Evolutionary conservation across 1,140 invertebrate species (phyloP), one percentile per base, ranked within the genome.

Genomic region (Bradysia coprophila): DNA sequence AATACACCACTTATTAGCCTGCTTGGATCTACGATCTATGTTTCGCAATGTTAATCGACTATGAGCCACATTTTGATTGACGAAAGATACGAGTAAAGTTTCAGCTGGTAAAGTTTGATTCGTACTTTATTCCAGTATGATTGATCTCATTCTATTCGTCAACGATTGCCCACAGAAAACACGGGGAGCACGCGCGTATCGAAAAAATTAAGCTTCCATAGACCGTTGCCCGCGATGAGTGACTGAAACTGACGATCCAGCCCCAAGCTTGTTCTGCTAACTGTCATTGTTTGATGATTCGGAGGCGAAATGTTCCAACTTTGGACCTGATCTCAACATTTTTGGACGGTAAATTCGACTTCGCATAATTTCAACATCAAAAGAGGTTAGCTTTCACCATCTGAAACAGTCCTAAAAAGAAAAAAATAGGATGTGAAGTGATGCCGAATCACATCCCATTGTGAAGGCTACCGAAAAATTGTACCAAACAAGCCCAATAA

Each of bases 11-110:
- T 57, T 93, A 1, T 86, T 82, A 40, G 81, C 81, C 0, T 87
- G 92, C 58, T 61, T 92, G 6, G 88, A 92, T 59, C 57, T 94
- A 0, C 85, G 79, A n/a, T 78, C 92, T 49, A 86, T 89, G 51
- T 80, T 93, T 0, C 74, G 78, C 31, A 88, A 91, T 58, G 79
- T 92, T 0, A 87, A 91, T 59, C n/a, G 86, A 88, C 53, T 87
- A 83, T 53, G 78, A 86, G 48, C 89, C 89, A 0, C 76, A 87
- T 94, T 61, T 62, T 81, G 13, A 60, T 78, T n/a, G 76, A 80
- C 47, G 64, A 75, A 37, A 74, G 80, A 48, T n/a, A 52, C 65
- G 18, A 65, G 84, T 0, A 84, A 84, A n/a, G n/a, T n/a, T 59
- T 81, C 89, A 42, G 88, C 81, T 40, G 69, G 69, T 71, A 55